These are phyloP conservation scores for Cryptus armator DNA, from an alignment of 2,888 invertebrate species.

Conservation along the genomic window DNA sequence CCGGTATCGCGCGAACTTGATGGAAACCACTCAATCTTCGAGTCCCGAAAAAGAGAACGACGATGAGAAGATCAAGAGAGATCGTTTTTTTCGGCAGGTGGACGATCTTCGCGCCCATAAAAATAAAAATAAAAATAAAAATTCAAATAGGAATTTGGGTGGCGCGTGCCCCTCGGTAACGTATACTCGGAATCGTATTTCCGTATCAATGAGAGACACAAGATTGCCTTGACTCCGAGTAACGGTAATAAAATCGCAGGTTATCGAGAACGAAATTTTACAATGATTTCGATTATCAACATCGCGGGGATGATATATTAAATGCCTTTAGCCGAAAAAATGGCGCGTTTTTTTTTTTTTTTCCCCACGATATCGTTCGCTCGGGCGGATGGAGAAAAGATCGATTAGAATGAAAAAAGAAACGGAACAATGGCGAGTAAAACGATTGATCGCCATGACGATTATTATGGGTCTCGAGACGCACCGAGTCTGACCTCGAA, in stretches of 20 bases:
- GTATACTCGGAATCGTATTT: not conserved
- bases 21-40: conserved; percentile 75
- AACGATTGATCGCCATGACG: not conserved
- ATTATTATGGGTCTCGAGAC: conserved; percentile 1
- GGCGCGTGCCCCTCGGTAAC: conserved; percentile 48
- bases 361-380: not conserved
- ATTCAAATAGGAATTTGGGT: conserved; percentile 70
- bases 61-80: conserved; percentile 1
- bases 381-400: not conserved
- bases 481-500: not conserved
- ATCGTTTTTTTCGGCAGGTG: conserved; percentile 58
- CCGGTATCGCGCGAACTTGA: conserved; percentile 68
- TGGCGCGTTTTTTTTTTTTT: not conserved
- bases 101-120: conserved; percentile 59
- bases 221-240: conserved; percentile 36
- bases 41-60: conserved; percentile 30
- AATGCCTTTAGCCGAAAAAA: not conserved
- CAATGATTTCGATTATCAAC: not conserved
- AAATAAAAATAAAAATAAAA: conserved; percentile 71
- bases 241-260: not conserved
- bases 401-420: not conserved
- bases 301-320: not conserved
- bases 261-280: not conserved
- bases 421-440: not conserved
- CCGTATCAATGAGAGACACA: conserved; percentile 52